Percentiles rank a stretch among this genome's conserved stretches.
phyloP scores from a whole-genome alignment of 2,797 vertebrate species.

The Staurois parvus region DNA sequence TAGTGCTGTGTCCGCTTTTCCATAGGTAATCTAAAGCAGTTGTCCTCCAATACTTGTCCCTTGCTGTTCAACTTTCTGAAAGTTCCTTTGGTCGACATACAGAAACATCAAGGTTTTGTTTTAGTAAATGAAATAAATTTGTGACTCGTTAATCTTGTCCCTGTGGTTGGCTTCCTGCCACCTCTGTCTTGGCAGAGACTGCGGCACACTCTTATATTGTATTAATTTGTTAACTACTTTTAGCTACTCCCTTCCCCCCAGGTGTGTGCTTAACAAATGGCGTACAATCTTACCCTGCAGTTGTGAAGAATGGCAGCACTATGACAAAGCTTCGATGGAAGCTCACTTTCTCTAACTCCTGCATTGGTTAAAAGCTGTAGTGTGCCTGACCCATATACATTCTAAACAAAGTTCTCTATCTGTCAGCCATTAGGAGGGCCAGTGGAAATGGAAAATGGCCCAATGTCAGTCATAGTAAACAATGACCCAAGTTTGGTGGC shows the following conservation, averaged over 20 bases:
- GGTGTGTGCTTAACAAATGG: not conserved
- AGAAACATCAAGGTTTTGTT: not conserved
- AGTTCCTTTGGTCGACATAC: not conserved
- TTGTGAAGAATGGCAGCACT: too few relatives aligned
- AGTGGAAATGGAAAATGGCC: too few relatives aligned
- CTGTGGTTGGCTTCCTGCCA: not conserved
- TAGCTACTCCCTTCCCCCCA: not conserved
- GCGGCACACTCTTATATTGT: too few relatives aligned
- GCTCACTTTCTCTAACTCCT: too few relatives aligned
- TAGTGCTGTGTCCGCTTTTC: not conserved
- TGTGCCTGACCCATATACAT: too few relatives aligned
- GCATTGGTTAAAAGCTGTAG: too few relatives aligned
- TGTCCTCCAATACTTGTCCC: not conserved
- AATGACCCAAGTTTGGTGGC: too few relatives aligned
- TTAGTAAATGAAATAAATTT: slow-evolving; percentile 1
- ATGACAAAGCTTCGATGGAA: too few relatives aligned
- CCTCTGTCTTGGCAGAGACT: not conserved
- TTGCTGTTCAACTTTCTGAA: not conserved
- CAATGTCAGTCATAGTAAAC: too few relatives aligned
- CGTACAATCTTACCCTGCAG: not conserved
- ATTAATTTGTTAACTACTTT: too few relatives aligned
- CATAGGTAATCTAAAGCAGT: not conserved
- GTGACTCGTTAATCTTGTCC: not conserved
- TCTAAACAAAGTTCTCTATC: too few relatives aligned
- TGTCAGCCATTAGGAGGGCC: too few relatives aligned